Base-by-base conservation (phyloP, 2,888 invertebrate species). In the Lymantria dispar region DNA sequence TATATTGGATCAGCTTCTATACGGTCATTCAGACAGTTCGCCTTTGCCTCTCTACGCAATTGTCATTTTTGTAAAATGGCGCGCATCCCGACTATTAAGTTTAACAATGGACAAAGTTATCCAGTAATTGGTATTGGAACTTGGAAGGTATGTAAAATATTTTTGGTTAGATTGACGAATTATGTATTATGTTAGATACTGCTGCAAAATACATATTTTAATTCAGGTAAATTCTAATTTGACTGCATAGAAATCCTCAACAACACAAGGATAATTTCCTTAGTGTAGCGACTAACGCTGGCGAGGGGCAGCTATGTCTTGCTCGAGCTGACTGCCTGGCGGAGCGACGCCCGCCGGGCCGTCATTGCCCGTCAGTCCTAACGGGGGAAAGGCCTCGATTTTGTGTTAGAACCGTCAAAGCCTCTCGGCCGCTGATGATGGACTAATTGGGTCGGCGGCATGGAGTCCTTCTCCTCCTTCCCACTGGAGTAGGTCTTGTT, bases 61-160 rank as follows among this genome's bases (percentile, higher is more conserved):
- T 45, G 50, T 46, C 33, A 36, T 15, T 1, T 41, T 8, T 15
- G 15, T 38, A 45, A 38, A 38, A 45, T 45, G 45, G 45, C 38
- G 45, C 45, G 29, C 2, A 14, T 37, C 22, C 45, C 45, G 9
- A 45, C n/a, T 3, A 12, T 45, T 0, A 38, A 7, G 1, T 45
- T 45, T 10, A 45, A 45, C 22, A 45, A 45, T 38, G 45, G 45
- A 38, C 38, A 29, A 13, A 22, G 1, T 5, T 38, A 38, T 45
- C 45, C 45, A 3, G 9, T 22, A 3, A 7, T 45, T 37, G 45
- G 45, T 29, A 47, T 47, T 37, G 47, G 47, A 2, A 43, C 47
- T 7, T 47, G 47, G 47, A 47, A 47, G 47, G 47, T 47, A 37
- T 9, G 42, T 9, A 12, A 8, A 5, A 14, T 36, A 30, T 31